A percentile compares a stretch with the other conserved stretches of the same genome.
phyloP scores from a whole-genome alignment of 2,113 vertebrate species.

The Genyomyrus donnyi region DNA sequence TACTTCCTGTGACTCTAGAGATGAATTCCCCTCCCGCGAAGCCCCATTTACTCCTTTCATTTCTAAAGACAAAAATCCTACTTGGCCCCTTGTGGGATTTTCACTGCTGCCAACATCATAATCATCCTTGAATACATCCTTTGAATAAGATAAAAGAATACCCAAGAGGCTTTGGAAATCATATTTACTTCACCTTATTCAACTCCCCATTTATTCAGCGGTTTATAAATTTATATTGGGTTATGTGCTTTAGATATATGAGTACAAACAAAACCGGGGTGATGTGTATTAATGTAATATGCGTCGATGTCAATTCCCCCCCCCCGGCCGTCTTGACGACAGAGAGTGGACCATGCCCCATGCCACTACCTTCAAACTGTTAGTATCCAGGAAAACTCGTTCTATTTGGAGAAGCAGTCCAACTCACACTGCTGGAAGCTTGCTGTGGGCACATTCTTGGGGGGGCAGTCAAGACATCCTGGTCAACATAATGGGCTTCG shows the following conservation, averaged over 20 bases:
- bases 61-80: slow-evolving; percentile 10
- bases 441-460: not conserved
- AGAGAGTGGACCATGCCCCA: not conserved
- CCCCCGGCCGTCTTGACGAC: not conserved
- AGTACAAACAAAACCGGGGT: not conserved
- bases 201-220: slow-evolving; percentile 1
- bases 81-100: not conserved
- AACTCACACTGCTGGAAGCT: not conserved
- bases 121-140: slow-evolving; percentile 16
- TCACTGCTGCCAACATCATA: not conserved
- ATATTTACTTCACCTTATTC: slow-evolving; percentile 16
- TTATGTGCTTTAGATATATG: not conserved
- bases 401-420: not conserved
- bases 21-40: not conserved
- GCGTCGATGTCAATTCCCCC: not conserved
- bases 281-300: not conserved
- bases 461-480: not conserved
- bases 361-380: not conserved
- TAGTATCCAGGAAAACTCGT: not conserved
- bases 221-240: slow-evolving; percentile 8
- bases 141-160: slow-evolving; percentile 16
- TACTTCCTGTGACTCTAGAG: slow-evolving; percentile 8
- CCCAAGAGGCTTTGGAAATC: not conserved
- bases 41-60: slow-evolving; percentile 7
- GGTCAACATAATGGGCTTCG: not conserved